A percentile compares a stretch with the other conserved stretches of the same genome.
phyloP scores from a whole-genome alignment of 2,888 invertebrate genomes.

The Stomorhina lunata region DNA sequence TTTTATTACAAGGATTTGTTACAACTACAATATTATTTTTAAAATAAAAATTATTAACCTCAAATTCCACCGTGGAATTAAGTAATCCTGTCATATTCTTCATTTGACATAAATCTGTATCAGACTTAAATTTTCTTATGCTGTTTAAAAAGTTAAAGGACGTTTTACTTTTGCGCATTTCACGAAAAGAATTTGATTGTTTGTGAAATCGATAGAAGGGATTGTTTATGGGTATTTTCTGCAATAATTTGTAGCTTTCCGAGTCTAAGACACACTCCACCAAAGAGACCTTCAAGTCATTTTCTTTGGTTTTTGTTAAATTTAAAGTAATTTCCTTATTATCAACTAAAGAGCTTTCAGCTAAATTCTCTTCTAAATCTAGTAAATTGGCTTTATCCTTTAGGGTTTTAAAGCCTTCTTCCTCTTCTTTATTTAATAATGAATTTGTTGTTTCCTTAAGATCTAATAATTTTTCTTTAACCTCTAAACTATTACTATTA shows the following conservation, averaged over 20 bases:
- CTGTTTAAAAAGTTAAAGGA: conserved; percentile 48
- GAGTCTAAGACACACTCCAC: conserved; percentile 40
- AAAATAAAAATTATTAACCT: conserved; percentile 76
- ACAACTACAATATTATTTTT: conserved; percentile 71
- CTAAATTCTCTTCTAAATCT: too few species aligned
- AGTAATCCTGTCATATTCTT: neutral
- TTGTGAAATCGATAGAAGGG: conserved; percentile 78
- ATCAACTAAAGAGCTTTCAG: too few species aligned
- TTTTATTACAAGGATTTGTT: conserved; percentile 29
- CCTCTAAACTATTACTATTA: neutral
- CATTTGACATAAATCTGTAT: conserved; percentile 71
- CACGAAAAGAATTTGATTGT: conserved; percentile 75
- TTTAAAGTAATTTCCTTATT: too few species aligned
- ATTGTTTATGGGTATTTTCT: conserved; percentile 76
- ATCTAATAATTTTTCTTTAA: neutral
- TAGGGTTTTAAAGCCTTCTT: too few species aligned
- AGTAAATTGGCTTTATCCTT: too few species aligned
- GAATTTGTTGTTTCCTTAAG: neutral
- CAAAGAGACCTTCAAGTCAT: neutral
- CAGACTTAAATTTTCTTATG: conserved; percentile 73
- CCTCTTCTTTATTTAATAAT: neutral
- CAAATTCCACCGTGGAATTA: conserved; percentile 56
- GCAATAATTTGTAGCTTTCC: conserved; percentile 72
- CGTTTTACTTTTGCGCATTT: conserved; percentile 65
- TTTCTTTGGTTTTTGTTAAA: neutral